Evolutionary conservation across 2,888 invertebrate genomes (phyloP).

Genomic region (Drosophila testacea): DNA sequence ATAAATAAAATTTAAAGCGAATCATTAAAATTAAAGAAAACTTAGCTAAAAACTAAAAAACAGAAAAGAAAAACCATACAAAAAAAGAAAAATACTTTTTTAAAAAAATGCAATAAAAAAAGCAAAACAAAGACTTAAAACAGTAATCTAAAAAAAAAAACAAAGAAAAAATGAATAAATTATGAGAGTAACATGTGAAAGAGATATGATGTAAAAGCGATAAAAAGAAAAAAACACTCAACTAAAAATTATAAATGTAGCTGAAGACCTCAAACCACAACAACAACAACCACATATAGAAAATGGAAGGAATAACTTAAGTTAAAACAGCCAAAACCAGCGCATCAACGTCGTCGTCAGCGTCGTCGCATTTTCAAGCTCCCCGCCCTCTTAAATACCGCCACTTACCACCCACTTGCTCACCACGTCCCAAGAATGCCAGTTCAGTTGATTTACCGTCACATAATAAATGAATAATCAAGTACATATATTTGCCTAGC

Average conservation of each 20-base stretch:
- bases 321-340: conserved; percentile 30
- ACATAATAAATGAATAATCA: conserved; percentile 10
- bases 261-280: conserved; percentile 32
- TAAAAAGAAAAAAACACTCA: conserved; percentile 34
- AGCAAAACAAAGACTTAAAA: conserved; percentile 85
- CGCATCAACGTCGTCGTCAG: conserved; percentile 22
- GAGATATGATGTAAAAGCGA: conserved; percentile 48
- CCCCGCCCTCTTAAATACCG: too few relatives aligned
- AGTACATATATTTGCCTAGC: conserved; percentile 48
- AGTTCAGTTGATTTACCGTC: conserved; percentile 27
- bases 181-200: conserved; percentile 35
- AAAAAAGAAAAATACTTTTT: conserved; percentile 60
- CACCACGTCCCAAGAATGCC: not conserved
- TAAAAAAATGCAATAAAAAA: conserved; percentile 81
- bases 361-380: conserved; percentile 31
- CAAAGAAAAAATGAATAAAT: conserved; percentile 25
- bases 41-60: conserved; percentile 61
- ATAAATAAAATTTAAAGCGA: conserved; percentile 44
- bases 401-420: not conserved
- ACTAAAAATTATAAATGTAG: conserved; percentile 40
- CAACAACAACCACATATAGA: conserved; percentile 8
- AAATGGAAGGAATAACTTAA: conserved; percentile 25
- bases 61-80: conserved; percentile 23
- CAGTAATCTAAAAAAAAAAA: conserved; percentile 61
- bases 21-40: conserved; percentile 49